Conservation (phyloP, 2,113 vertebrate species). For the Xiphophorus hellerii region DNA sequence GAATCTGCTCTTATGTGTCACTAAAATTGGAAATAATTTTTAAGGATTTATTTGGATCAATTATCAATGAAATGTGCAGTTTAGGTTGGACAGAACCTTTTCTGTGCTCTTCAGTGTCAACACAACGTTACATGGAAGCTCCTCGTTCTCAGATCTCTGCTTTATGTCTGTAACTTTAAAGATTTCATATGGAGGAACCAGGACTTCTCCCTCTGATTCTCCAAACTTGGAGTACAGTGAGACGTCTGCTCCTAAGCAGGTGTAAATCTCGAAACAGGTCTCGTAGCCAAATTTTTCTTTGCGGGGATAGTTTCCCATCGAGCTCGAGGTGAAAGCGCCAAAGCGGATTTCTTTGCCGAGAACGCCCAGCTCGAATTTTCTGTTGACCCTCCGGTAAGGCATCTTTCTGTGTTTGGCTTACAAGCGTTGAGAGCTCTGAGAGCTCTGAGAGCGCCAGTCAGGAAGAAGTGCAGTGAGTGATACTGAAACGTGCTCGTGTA, state of each 20-base stretch:
- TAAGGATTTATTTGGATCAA: background rate
- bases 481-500: constrained; percentile 46
- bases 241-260: background rate
- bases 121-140: constrained; percentile 46
- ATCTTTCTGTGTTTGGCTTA: constrained; percentile 7
- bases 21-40: background rate
- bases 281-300: background rate
- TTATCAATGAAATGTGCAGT: background rate
- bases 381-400: constrained; percentile 22
- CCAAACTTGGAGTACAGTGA: constrained; percentile 10
- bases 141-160: background rate
- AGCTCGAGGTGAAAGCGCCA: constrained; percentile 1
- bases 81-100: background rate
- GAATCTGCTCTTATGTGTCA: too few relatives aligned
- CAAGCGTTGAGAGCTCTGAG: constrained; percentile 27
- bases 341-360: background rate
- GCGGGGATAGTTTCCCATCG: too few relatives aligned
- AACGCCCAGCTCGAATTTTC: constrained; percentile 6
- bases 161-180: constrained; percentile 42
- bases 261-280: background rate
- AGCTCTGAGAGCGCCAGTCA: constrained; percentile 25
- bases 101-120: constrained; percentile 7
- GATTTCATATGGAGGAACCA: constrained; percentile 57
- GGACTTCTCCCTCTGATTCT: constrained; percentile 21
- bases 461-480: constrained; percentile 45